These are phyloP conservation scores for Antheraea assamensis DNA, from an alignment of 2,888 invertebrate species.

Conservation along the genomic window DNA sequence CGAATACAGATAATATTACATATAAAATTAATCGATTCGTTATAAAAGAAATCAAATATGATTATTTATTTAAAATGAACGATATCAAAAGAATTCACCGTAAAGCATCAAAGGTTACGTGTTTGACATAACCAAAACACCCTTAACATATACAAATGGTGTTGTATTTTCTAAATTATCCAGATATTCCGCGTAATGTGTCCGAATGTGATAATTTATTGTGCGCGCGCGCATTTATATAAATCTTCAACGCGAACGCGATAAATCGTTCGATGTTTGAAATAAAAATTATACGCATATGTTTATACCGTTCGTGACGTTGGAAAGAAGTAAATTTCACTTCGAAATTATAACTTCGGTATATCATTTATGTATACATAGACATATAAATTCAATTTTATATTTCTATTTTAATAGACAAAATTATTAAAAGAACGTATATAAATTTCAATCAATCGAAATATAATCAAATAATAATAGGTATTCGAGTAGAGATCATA, in stretches of 20 bases:
- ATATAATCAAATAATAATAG: neutral
- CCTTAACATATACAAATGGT: conserved; percentile 13
- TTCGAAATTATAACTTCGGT: neutral
- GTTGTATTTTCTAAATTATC: conserved; percentile 16
- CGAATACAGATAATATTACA: neutral
- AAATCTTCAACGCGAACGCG: conserved; percentile 11
- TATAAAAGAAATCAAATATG: neutral
- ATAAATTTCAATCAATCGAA: neutral
- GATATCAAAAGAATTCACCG: conserved; percentile 22
- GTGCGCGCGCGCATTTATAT: conserved; percentile 13
- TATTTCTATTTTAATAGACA: neutral
- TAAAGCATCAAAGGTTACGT: conserved; percentile 18
- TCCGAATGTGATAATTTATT: conserved; percentile 14
- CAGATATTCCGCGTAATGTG: conserved; percentile 17
- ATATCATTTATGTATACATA: neutral
- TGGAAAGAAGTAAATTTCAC: neutral
- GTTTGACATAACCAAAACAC: conserved; percentile 16
- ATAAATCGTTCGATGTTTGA: conserved; percentile 16
- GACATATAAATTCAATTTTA: neutral
- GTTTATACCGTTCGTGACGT: conserved; percentile 7
- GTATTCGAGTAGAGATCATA: neutral
- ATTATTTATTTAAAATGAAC: conserved; percentile 10
- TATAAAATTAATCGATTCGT: conserved; percentile 3
- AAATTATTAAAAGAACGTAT: neutral
- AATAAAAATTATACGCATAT: conserved; percentile 11